Percentiles rank a stretch among this genome's conserved stretches.
Evolutionary conservation across 2,888 invertebrate genomes (phyloP).

Genomic region (Syrista parreyssii): DNA sequence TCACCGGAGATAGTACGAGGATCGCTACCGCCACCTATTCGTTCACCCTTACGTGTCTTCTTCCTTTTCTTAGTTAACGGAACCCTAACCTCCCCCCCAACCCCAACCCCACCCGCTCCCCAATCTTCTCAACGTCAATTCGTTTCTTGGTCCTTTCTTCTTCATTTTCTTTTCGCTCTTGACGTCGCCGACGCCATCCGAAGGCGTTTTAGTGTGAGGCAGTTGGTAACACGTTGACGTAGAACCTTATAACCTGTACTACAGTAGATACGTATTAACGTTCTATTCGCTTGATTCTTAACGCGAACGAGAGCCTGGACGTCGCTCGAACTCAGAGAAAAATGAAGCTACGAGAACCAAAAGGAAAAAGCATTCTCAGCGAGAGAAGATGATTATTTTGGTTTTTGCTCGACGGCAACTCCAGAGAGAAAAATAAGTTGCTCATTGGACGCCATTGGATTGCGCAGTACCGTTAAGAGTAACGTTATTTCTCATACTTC

Average conservation of each 20-base stretch:
- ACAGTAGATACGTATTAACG: neutral
- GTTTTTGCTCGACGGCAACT: slow-evolving; percentile 31
- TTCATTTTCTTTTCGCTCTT: neutral
- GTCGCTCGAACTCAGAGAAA: slow-evolving; percentile 19
- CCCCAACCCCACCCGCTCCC: no score
- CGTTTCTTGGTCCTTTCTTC: slow-evolving; percentile 2
- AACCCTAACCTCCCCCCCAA: neutral
- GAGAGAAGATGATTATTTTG: slow-evolving; percentile 36
- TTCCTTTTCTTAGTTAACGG: slow-evolving; percentile 1
- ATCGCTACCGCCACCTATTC: slow-evolving; percentile 31
- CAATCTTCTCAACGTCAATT: neutral
- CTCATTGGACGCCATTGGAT: neutral
- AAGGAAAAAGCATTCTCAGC: neutral
- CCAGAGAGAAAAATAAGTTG: slow-evolving; percentile 34
- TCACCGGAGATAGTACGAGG: slow-evolving; percentile 43
- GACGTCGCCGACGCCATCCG: neutral
- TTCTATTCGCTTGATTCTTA: neutral
- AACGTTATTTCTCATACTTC: slow-evolving; percentile 38
- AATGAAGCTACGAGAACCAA: slow-evolving; percentile 23
- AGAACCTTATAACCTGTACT: neutral
- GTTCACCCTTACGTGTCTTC: neutral
- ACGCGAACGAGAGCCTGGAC: neutral
- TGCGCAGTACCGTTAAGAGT: slow-evolving; percentile 20
- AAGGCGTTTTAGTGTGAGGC: neutral
- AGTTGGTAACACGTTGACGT: neutral